These are phyloP conservation scores for Lasioglossum vierecki DNA, from an alignment of 2,888 invertebrate genomes.

Conservation along the genomic window DNA sequence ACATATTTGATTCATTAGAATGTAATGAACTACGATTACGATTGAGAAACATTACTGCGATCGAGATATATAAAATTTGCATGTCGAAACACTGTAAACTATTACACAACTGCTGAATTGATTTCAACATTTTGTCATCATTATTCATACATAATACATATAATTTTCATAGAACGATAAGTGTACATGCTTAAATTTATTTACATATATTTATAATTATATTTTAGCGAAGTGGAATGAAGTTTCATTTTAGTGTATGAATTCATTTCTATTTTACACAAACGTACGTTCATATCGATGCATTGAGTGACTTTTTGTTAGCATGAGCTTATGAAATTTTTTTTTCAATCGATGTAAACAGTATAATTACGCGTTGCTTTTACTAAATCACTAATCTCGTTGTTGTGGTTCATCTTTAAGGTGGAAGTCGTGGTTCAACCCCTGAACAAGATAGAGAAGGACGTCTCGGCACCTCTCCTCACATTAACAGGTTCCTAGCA, in stretches of 20 bases:
- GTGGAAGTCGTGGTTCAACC: slow-evolving; percentile 91
- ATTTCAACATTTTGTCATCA: slow-evolving; percentile 5
- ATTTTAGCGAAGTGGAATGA: slow-evolving; percentile 17
- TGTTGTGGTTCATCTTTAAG: slow-evolving; percentile 83
- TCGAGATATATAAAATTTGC: slow-evolving; percentile 18
- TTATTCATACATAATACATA: not conserved
- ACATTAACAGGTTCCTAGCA: slow-evolving; percentile 93
- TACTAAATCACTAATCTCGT: slow-evolving; percentile 11
- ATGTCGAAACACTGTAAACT: slow-evolving; percentile 15
- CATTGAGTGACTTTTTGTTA: slow-evolving; percentile 42
- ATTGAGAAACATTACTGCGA: not conserved
- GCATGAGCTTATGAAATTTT: slow-evolving; percentile 55
- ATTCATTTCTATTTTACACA: slow-evolving; percentile 18
- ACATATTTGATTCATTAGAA: not conserved
- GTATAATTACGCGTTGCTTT: not conserved
- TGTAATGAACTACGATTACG: not conserved
- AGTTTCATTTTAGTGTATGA: slow-evolving; percentile 24
- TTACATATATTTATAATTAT: slow-evolving; percentile 22
- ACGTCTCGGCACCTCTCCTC: slow-evolving; percentile 91
- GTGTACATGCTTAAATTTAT: slow-evolving; percentile 10
- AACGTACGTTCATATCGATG: slow-evolving; percentile 30
- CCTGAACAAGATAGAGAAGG: slow-evolving; percentile 90
- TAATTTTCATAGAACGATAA: slow-evolving; percentile 2
- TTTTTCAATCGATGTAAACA: slow-evolving; percentile 37
- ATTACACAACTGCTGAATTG: slow-evolving; percentile 6